Base-by-base conservation (phyloP, 2,797 vertebrate genomes). In the Sitta carolinensis region DNA sequence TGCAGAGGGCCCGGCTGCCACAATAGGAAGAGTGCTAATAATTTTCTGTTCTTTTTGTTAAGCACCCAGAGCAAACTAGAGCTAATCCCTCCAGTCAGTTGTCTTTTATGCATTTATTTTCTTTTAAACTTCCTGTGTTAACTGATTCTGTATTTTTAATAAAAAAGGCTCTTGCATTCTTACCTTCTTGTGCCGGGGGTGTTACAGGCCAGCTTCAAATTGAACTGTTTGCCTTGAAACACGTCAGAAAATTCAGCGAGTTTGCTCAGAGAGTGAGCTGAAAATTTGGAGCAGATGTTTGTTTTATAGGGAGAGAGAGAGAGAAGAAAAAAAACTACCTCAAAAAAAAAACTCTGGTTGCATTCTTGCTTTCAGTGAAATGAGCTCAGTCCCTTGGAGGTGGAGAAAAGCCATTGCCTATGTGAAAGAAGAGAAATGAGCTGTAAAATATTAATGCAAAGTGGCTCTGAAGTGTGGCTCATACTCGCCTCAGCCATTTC, bases 271-370 rank as follows among this genome's bases (percentile, higher is more conserved):
- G 70, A 77, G 73, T 5, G 54, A 95, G 87, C 89, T 85, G 95
- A 83, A 97, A 95, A 96, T 95, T 89, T 52, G 69, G 78, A 97
- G 93, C 95, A 97, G 96, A 96, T 97, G 93, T 96, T 94, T 84
- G 87, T 64, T 96, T 96, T 94, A 94, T 86, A 72, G 87, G 51
- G 74, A 61, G 66, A 23, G 74, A 21, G 27, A 38, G 66, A 45
- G 13, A 18, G 20, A 5, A 45, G 42, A 6, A 27, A 21, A 43
- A 29, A 70, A 79, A 6, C 67, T 63, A 84, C 83, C 93, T 93
- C 34, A 1, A 30, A 67, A 74, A 93, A 81, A 74, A 93, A 81
- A 8, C 67, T 63, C 47, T 77, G 64, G 50, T 48, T 89, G 54
- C 66, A n/a, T 80, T 95, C 90, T 83, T 87, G 88, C 84, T 77